Percentiles rank a stretch among this genome's conserved stretches.
Evolutionary conservation across 2,888 invertebrate species (phyloP).

Genomic region (Caenorhabditis sp.): DNA sequence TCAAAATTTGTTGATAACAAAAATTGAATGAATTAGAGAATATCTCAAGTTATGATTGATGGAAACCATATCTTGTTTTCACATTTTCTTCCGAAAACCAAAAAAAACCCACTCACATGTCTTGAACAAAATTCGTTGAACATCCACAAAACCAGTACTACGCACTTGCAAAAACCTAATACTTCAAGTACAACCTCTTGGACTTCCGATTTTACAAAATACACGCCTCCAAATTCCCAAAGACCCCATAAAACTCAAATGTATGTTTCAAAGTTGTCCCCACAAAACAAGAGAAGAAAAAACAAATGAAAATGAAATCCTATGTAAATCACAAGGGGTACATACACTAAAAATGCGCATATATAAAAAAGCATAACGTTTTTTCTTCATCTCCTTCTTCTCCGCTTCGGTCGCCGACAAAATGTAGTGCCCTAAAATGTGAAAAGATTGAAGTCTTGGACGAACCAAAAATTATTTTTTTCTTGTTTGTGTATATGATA

Average conservation of each 20-base stretch:
- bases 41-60: too few species aligned
- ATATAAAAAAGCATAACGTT: background rate
- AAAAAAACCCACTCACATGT: too few species aligned
- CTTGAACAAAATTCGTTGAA: too few species aligned
- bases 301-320: background rate
- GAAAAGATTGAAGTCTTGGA: background rate
- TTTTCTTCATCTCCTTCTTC: background rate
- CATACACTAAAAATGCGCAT: background rate
- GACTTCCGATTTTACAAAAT: too few species aligned
- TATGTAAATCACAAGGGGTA: background rate
- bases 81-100: too few species aligned
- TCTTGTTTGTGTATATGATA: background rate
- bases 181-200: too few species aligned
- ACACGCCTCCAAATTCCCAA: background rate
- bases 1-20: too few species aligned
- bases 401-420: background rate
- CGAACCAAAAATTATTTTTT: background rate
- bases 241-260: background rate
- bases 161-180: too few species aligned
- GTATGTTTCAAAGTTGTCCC: background rate
- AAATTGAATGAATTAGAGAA: too few species aligned
- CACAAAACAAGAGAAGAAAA: background rate
- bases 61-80: too few species aligned
- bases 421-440: background rate
- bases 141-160: too few species aligned